Evolutionary conservation across 2,113 vertebrate genomes (phyloP), one percentile per base, ranked within the genome.

Genomic region (Vireo altiloquus): DNA sequence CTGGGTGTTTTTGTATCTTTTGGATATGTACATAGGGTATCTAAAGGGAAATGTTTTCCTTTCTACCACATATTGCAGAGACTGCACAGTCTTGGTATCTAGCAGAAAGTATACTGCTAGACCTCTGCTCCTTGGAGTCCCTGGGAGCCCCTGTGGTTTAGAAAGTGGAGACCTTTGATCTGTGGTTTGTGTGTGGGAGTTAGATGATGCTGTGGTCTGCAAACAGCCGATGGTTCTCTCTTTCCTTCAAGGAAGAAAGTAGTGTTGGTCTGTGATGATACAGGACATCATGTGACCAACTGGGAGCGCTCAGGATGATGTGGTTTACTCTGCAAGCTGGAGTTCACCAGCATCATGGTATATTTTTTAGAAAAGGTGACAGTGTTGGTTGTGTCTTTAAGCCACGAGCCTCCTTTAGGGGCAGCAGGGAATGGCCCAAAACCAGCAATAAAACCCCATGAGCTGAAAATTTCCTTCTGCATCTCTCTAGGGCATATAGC

Each of bases 171-270:
- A 68, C 82, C 93, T 96, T 95, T 95, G 93, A 80, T 94, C 82
- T 93, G 95, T 94, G 95, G 95, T 96, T 97, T 95, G 68, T 89
- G 76, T 95, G 92, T 82, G 82, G 93, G 92, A 86, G 28, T 56
- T 66, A 49, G 79, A 44, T 40, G 63, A 81, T 94, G 42, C 71
- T 95, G 95, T 92, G 93, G 92, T 96, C 96, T 96, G 68, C 56
- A 91, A 93, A 85, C 59, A 92, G 85, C 68, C 2, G 18, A 77
- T 85, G 61, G 37, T 49, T 87, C 77, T 94, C 64, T 31, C 56
- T 78, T 87, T 77, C 42, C 16, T 85, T 80, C 68, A 47, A 59
- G 80, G 78, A 39, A 61, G 52, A 75, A 47, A 69, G 14, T 23
- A 66, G 39, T 21, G 46, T 69, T 1, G 33, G 69, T 64, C 61